phyloP scores from a whole-genome alignment of 2,113 vertebrate genomes.

The Mustela lutreola region DNA sequence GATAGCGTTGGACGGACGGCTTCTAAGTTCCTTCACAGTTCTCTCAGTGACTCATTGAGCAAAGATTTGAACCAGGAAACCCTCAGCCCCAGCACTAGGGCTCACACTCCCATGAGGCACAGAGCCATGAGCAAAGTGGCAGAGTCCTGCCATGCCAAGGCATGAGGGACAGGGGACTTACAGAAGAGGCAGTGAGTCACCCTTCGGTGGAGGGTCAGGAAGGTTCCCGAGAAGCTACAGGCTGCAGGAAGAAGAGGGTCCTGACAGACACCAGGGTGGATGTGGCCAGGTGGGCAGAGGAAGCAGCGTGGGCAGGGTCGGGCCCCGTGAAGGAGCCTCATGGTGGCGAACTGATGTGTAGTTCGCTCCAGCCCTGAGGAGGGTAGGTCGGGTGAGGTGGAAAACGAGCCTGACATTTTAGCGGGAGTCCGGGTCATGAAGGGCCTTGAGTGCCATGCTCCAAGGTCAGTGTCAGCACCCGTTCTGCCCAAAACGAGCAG shows the following conservation, averaged over 20 bases:
- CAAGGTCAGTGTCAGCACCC: not conserved
- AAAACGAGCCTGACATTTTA: not conserved
- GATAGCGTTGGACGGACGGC: not conserved
- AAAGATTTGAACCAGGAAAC: not conserved
- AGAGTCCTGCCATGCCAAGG: not conserved
- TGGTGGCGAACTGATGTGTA: not conserved
- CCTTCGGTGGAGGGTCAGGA: not conserved
- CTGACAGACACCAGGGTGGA: not conserved
- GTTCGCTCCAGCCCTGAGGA: not conserved
- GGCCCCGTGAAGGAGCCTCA: no score
- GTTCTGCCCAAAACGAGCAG: not conserved
- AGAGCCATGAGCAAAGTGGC: not conserved
- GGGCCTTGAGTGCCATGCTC: not conserved
- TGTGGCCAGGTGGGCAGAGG: accelerated
- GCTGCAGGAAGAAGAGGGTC: accelerated
- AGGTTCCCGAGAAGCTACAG: accelerated
- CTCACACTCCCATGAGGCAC: not conserved
- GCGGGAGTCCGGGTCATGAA: not conserved
- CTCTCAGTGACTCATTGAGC: not conserved
- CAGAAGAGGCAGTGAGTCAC: not conserved
- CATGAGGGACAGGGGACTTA: not conserved
- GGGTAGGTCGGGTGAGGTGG: not conserved
- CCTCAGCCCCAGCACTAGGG: not conserved
- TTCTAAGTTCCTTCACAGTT: not conserved
- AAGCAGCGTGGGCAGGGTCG: no score